Evolutionary conservation across 1,140 invertebrate species (phyloP), one percentile per base, ranked within the genome.

Genomic region (Drosophila ironensis): DNA sequence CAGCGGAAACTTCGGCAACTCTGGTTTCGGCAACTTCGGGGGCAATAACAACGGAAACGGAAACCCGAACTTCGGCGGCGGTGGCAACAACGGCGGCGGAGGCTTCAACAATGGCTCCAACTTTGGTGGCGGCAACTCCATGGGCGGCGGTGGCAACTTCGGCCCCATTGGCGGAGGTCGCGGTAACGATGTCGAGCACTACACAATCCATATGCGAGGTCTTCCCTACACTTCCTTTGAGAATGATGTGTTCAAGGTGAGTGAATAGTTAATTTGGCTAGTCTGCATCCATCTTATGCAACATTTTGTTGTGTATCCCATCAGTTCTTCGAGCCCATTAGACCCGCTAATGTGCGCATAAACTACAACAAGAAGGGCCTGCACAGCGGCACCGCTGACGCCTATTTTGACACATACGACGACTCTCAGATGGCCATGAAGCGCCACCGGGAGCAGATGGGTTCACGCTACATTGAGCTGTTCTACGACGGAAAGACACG

Each of bases 301-400:
- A n/a, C 6, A 16, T 27, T 3, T 20, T 16, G 8, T 20, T 28
- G 0, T 14, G 16, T 12, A 7, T 41, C 7, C 30, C 66, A 68
- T 3, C 24, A 90, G 89, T 90, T 90, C 60, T 90, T 90, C 24
- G 84, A 89, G 37, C 89, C 89, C n/a, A 52, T 90, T 27, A 77
- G 88, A 5, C 89, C 89, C 19, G 74, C 74, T 8, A 82, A 87
- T 63, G 87, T 89, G 44, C 77, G 87, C 19, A 78, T 90, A 35
- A 89, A 89, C 30, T 90, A 87, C 48, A 89, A 90, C 50, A 88
- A 89, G 12, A 88, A 97, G 91, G 97, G 97, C 1, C 91, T 96
- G 50, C 96, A 97, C 9, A 97, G 95, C 91, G 97, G 97, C 8
- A 97, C 98, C 90, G 96, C 96, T 22, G 97, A 97, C 78, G 94